phyloP scores from a whole-genome alignment of 2,113 vertebrate genomes.

The Phrynocephalus versicolor region DNA sequence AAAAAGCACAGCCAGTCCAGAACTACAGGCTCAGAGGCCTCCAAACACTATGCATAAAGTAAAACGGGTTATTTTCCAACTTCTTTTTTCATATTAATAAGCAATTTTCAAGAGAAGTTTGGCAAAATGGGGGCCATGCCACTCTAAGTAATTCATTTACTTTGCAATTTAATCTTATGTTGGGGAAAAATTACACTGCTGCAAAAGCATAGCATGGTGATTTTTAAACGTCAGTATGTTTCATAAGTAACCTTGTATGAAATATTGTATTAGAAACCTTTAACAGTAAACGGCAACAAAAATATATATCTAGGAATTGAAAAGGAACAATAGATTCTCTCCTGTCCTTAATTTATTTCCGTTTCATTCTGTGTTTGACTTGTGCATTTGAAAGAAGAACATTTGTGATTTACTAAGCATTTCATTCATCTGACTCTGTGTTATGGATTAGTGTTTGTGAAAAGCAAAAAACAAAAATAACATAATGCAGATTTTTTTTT shows the following conservation, averaged over 20 bases:
- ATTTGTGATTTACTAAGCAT: slow-evolving; percentile 39
- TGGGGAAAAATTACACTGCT: slow-evolving; percentile 84
- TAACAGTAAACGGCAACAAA: slow-evolving; percentile 62
- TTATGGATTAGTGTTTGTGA: slow-evolving; percentile 9
- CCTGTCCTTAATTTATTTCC: slow-evolving; percentile 27
- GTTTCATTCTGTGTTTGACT: slow-evolving; percentile 37
- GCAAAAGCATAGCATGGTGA: slow-evolving; percentile 81
- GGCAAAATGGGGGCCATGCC: slow-evolving; percentile 85
- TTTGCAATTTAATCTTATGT: slow-evolving; percentile 93
- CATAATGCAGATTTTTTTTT: too few species aligned
- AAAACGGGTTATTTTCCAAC: slow-evolving; percentile 78
- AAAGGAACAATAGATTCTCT: slow-evolving; percentile 48
- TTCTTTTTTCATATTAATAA: slow-evolving; percentile 89
- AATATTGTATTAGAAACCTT: slow-evolving; percentile 70
- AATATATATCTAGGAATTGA: slow-evolving; percentile 51
- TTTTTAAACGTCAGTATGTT: slow-evolving; percentile 89
- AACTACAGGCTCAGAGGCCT: slow-evolving; percentile 61
- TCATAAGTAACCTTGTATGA: slow-evolving; percentile 80
- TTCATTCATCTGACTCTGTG: slow-evolving; percentile 15
- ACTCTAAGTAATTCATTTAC: slow-evolving; percentile 94
- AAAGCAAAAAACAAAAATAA: too few species aligned
- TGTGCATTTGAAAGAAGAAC: slow-evolving; percentile 31
- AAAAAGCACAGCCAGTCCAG: slow-evolving; percentile 66
- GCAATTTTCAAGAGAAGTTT: slow-evolving; percentile 84
- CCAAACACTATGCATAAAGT: slow-evolving; percentile 70